Conservation (phyloP, 2,888 invertebrate species). For the Coremacera marginata region DNA sequence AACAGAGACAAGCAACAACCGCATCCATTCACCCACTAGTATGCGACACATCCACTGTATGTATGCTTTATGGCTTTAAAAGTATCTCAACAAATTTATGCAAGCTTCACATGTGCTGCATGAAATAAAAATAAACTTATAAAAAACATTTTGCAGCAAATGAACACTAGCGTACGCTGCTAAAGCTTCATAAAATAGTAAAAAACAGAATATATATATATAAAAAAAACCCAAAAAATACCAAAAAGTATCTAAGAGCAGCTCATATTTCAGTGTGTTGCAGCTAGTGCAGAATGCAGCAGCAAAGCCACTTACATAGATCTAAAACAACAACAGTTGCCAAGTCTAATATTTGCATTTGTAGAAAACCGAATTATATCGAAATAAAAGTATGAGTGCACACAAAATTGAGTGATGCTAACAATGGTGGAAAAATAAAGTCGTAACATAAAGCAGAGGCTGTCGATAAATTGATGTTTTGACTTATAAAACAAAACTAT, state of each 20-base stretch:
- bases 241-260: background rate
- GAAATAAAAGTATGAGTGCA: slow-evolving; percentile 6
- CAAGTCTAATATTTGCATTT: slow-evolving; percentile 13
- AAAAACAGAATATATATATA: background rate
- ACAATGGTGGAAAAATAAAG: background rate
- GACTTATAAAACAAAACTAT: no score
- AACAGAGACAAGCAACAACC: background rate
- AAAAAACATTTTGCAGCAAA: slow-evolving; percentile 3
- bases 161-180: slow-evolving; percentile 15
- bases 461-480: background rate
- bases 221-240: background rate
- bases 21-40: background rate
- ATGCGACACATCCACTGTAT: background rate
- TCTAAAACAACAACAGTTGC: background rate
- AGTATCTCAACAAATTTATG: slow-evolving; percentile 24
- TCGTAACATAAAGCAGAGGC: background rate
- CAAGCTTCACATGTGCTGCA: background rate
- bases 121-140: background rate
- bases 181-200: background rate
- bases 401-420: background rate
- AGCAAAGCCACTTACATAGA: slow-evolving; percentile 8
- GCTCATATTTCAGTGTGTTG: slow-evolving; percentile 4
- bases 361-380: slow-evolving; percentile 14
- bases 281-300: background rate
- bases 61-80: background rate